A percentile compares a stretch with the other conserved stretches of the same genome.
phyloP scores from a whole-genome alignment of 2,797 vertebrate species.

The Enteromius argenteus region DNA sequence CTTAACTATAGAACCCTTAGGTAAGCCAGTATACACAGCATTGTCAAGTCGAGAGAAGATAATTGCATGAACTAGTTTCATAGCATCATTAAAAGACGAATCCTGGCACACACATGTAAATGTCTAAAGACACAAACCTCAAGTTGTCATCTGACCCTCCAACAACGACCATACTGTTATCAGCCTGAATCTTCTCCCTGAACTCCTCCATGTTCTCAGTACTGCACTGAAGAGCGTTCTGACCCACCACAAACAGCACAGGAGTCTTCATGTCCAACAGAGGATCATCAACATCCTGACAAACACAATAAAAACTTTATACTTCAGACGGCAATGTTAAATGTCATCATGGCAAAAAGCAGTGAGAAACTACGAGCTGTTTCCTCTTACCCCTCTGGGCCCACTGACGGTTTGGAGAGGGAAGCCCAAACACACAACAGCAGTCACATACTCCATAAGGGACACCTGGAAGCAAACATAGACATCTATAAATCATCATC shows the following conservation, averaged over 20 bases:
- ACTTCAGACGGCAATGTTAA: neutral
- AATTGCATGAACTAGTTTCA: too few species aligned
- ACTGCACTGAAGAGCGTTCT: conserved; percentile 93
- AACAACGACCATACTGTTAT: conserved; percentile 97
- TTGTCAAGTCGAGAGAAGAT: too few species aligned
- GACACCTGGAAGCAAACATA: conserved; percentile 83
- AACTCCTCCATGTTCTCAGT: conserved; percentile 96
- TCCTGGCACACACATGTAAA: neutral
- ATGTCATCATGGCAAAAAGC: neutral
- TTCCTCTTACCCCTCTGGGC: conserved; percentile 88
- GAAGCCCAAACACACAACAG: conserved; percentile 95
- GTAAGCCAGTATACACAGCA: too few species aligned
- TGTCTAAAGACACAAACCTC: conserved; percentile 75
- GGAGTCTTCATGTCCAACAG: conserved; percentile 98
- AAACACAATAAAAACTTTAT: neutral
- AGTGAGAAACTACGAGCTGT: neutral
- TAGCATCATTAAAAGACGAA: too few species aligned
- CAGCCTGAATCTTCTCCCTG: conserved; percentile 92
- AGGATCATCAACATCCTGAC: conserved; percentile 94
- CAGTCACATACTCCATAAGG: conserved; percentile 94
- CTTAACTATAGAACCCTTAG: too few species aligned
- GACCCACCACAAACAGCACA: conserved; percentile 93
- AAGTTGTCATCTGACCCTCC: conserved; percentile 96
- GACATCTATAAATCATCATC: neutral
- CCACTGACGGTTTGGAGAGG: conserved; percentile 92